Evolutionary conservation across 2,113 vertebrate genomes (phyloP), one percentile per base, ranked within the genome.

Genomic region (Canis aureus): DNA sequence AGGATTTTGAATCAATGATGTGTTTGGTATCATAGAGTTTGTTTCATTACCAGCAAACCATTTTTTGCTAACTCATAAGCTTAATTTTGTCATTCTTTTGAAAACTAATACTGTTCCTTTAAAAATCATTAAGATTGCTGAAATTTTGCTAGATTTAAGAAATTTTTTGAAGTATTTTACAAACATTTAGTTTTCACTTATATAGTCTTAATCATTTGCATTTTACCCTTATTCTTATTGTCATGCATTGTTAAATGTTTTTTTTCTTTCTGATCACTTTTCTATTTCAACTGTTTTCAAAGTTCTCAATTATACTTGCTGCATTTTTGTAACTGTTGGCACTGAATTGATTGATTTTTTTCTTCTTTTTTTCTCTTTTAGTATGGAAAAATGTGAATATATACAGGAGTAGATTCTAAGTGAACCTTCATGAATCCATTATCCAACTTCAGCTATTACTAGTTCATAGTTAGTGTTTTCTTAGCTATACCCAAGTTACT

Each of bases 81-180:
- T 96, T 92, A 82, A 86, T 69, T 97, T 53, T 85, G 10, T 94
- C 35, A 23, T 25, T 88, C 10, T 62, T 96, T 95, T 87, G 49
- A 94, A 97, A 94, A 89, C 76, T 53, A 78, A 92, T 96, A 20
- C 29, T 84, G 3, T 78, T 92, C 17, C 17, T 95, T 66, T 60
- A 59, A 64, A 94, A 89, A 96, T 29, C 38, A 91, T 83, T 89
- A 29, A 66, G 8, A 35, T 89, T 62, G 25, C 11, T 85, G 82
- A 96, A 89, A 86, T 53, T 73, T 85, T 85, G 38, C 13, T 79
- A 35, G 49, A 67, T 43, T 35, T 84, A 80, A 87, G 29, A 80
- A 84, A 84, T 94, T 79, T 22, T 94, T 92, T 81, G 53, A 64
- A 78, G 11, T 67, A 15, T 32, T 80, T 94, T 79, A 38, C 55